Evolutionary conservation across 2,888 invertebrate species (phyloP).

Genomic region (Aphodius sticticus): DNA sequence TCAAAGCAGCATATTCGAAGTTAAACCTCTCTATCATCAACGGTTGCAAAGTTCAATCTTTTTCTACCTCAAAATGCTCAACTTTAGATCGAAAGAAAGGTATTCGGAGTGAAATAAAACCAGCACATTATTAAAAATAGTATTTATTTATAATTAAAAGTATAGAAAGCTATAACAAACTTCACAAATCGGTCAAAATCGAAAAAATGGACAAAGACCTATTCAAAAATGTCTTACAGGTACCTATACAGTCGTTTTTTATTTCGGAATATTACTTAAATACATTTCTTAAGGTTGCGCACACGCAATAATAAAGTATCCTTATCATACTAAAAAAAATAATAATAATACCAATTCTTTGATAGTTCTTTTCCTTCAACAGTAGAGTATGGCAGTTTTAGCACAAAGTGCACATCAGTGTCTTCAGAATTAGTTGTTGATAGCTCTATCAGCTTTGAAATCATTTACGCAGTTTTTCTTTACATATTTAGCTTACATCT

Average conservation of each 20-base stretch:
- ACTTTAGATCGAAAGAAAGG: no score
- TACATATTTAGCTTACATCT: no score
- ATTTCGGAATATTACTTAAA: neutral
- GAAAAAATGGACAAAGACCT: neutral
- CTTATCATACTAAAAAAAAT: neutral
- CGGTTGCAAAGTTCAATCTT: no score
- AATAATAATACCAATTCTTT: slow-evolving; percentile 4
- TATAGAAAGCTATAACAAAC: neutral
- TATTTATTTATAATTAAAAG: neutral
- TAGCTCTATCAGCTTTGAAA: no score
- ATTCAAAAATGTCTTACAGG: neutral
- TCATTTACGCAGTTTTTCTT: no score
- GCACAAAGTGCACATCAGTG: neutral
- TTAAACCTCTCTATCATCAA: no score
- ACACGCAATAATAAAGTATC: neutral
- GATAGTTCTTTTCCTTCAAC: neutral
- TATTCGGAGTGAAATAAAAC: neutral
- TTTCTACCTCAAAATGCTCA: no score
- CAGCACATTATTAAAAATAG: neutral
- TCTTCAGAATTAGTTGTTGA: no score
- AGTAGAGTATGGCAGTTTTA: neutral
- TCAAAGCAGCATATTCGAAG: no score
- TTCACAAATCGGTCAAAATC: neutral
- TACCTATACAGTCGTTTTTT: neutral
- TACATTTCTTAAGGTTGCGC: neutral